phyloP scores from a whole-genome alignment of 2,888 invertebrate species.

The Ochropleura leucogaster region DNA sequence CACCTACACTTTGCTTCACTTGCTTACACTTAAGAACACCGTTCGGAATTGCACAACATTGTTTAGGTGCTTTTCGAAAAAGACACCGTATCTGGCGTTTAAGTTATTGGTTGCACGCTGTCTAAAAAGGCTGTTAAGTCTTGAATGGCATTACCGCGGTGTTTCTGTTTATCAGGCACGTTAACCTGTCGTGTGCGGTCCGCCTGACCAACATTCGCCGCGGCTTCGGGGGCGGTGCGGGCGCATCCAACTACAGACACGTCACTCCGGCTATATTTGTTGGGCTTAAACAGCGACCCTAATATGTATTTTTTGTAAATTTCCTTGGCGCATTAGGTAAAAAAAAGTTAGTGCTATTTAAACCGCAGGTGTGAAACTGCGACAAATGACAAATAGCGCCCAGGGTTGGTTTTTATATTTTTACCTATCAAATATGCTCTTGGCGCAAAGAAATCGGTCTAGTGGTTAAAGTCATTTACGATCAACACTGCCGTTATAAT shows the following conservation, averaged over 20 bases:
- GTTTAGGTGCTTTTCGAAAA: slow-evolving; percentile 79
- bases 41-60: slow-evolving; percentile 81
- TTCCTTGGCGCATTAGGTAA: slow-evolving; percentile 43
- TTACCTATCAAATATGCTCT: not conserved
- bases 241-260: slow-evolving; percentile 46
- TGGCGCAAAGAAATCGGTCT: not conserved
- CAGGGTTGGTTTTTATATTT: not conserved
- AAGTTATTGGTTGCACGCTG: slow-evolving; percentile 74
- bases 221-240: slow-evolving; percentile 45
- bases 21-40: slow-evolving; percentile 68
- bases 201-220: slow-evolving; percentile 75
- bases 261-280: slow-evolving; percentile 39
- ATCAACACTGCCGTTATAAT: not conserved
- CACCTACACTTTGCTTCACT: slow-evolving; percentile 75
- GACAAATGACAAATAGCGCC: too few relatives aligned
- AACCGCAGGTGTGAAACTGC: not conserved
- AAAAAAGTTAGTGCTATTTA: slow-evolving; percentile 23
- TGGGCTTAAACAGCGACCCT: slow-evolving; percentile 34
- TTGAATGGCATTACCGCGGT: slow-evolving; percentile 76
- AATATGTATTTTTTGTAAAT: slow-evolving; percentile 44
- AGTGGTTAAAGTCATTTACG: not conserved
- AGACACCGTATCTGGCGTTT: slow-evolving; percentile 75
- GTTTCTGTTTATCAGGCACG: slow-evolving; percentile 76
- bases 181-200: slow-evolving; percentile 76
- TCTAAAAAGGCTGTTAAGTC: slow-evolving; percentile 78